Evolutionary conservation across 2,113 vertebrate genomes (phyloP).

Genomic region (Cyanocitta stelleri): DNA sequence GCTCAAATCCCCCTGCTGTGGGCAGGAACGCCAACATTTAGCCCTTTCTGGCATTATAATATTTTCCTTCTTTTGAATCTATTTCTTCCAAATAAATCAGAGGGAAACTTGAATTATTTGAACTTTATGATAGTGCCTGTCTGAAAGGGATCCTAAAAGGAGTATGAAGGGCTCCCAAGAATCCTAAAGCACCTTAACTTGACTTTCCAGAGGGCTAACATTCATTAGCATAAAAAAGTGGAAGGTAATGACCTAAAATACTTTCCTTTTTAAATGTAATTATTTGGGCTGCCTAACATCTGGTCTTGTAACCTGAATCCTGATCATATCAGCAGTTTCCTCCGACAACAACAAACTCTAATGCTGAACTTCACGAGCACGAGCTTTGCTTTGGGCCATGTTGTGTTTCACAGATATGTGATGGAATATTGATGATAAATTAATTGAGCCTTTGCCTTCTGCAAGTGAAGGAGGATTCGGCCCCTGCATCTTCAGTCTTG

Average conservation of each 20-base stretch:
- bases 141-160: not conserved
- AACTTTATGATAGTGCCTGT: not conserved
- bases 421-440: not conserved
- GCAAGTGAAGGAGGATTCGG: not conserved
- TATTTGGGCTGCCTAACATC: not conserved
- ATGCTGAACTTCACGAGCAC: not conserved
- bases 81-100: not conserved
- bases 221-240: not conserved
- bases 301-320: not conserved
- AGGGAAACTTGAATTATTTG: not conserved
- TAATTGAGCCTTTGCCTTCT: not conserved
- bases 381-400: not conserved
- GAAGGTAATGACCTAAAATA: not conserved
- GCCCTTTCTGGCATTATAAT: not conserved
- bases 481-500: not conserved
- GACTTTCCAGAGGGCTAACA: not conserved
- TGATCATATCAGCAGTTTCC: not conserved
- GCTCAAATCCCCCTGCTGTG: not conserved
- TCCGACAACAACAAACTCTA: not conserved
- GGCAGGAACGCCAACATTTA: not conserved
- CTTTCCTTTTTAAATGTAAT: not conserved
- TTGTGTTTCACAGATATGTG: not conserved
- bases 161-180: not conserved
- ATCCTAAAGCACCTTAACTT: not conserved
- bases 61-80: not conserved